Evolutionary conservation across 2,113 vertebrate genomes (phyloP).

Genomic region (Lasiurus cinereus): DNA sequence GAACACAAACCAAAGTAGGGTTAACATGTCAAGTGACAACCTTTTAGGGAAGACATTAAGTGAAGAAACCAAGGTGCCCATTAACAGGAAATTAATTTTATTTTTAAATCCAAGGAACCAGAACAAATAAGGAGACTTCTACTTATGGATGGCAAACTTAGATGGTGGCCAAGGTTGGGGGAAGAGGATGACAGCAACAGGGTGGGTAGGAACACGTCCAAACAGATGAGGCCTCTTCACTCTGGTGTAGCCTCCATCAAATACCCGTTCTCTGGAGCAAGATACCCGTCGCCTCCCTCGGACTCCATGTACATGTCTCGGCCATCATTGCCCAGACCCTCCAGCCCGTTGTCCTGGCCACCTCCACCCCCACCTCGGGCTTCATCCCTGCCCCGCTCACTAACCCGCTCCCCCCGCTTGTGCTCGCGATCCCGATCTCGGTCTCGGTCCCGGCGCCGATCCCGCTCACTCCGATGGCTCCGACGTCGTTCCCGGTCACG

Average conservation of each 20-base stretch:
- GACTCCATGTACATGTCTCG: conserved; percentile 92
- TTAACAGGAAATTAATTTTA: conserved; percentile 83
- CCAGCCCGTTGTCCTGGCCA: conserved; percentile 86
- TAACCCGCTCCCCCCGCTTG: conserved; percentile 84
- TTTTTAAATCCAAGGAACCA: conserved; percentile 76
- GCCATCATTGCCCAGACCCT: conserved; percentile 88
- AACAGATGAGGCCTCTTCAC: conserved; percentile 79
- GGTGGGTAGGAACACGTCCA: conserved; percentile 60
- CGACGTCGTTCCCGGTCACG: conserved; percentile 87
- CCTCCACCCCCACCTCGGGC: conserved; percentile 80
- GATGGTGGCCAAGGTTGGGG: conserved; percentile 17
- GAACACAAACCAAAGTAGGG: background rate
- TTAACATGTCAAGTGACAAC: background rate
- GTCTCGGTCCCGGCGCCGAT: conserved; percentile 88
- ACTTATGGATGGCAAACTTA: conserved; percentile 50
- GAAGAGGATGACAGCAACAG: conserved; percentile 34
- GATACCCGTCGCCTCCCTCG: conserved; percentile 91
- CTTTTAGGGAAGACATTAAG: background rate
- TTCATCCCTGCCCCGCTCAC: conserved; percentile 86
- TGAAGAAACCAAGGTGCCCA: background rate
- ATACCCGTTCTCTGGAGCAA: conserved; percentile 95
- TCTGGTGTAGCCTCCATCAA: conserved; percentile 91
- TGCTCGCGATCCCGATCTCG: conserved; percentile 89
- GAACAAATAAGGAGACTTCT: conserved; percentile 70
- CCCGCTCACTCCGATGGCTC: conserved; percentile 89